These are phyloP conservation scores for Euzetes globulus DNA, from an alignment of 2,888 invertebrate species.

Conservation along the genomic window DNA sequence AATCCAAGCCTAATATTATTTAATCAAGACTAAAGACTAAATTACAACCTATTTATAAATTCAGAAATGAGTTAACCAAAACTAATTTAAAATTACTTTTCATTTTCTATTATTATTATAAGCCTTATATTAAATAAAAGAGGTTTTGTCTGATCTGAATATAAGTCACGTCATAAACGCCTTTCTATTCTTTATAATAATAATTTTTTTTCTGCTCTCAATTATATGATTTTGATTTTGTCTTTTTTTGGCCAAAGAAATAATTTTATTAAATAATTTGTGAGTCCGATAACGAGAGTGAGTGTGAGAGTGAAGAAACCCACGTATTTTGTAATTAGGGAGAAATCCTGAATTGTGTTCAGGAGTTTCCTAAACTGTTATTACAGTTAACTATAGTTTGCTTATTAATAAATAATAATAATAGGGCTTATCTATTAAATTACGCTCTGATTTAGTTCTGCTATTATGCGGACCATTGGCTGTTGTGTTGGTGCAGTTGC, in stretches of 20 bases:
- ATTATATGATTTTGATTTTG: not conserved
- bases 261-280: no score
- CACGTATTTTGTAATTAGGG: not conserved
- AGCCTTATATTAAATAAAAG: not conserved
- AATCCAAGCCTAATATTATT: no score
- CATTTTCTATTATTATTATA: not conserved
- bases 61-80: no score
- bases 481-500: not conserved
- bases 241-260: not conserved
- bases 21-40: no score
- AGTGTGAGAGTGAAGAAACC: not conserved
- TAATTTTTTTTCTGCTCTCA: conserved; percentile 11
- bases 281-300: not conserved
- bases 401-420: not conserved
- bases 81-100: no score
- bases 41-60: no score
- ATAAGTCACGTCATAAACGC: conserved; percentile 11
- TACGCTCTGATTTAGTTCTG: conserved; percentile 8
- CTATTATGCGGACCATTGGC: conserved; percentile 14
- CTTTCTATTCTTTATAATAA: not conserved
- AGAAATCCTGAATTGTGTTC: not conserved
- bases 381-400: not conserved
- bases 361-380: no score
- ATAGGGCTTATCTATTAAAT: not conserved
- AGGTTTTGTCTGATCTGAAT: not conserved